These are phyloP conservation scores for Hoplodrina ambigua DNA, from an alignment of 2,888 invertebrate genomes.

Conservation along the genomic window DNA sequence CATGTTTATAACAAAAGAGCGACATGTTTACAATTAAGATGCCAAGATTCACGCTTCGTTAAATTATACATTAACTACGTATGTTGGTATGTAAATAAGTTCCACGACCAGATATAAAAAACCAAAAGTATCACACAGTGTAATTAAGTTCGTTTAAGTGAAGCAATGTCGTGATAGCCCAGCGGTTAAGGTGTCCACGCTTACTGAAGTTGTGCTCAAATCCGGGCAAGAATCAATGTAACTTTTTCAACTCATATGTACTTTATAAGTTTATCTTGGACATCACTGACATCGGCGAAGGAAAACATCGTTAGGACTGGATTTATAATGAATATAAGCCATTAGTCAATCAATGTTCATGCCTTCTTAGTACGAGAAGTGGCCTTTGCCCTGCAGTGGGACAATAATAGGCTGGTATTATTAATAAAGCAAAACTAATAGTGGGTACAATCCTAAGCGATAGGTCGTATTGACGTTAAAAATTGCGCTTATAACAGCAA, in stretches of 20 bases:
- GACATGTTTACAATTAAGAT: conserved; percentile 19
- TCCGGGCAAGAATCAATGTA: too few relatives aligned
- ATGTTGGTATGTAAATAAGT: conserved; percentile 10
- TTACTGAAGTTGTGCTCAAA: too few relatives aligned
- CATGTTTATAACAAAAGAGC: conserved; percentile 40
- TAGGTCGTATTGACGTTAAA: conserved; percentile 1
- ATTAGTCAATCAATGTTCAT: too few relatives aligned
- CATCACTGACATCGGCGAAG: too few relatives aligned
- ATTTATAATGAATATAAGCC: too few relatives aligned
- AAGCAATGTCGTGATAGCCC: neutral
- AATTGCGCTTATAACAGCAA: conserved; percentile 19
- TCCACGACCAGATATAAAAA: conserved; percentile 16
- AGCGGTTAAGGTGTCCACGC: too few relatives aligned
- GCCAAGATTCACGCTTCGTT: conserved; percentile 28
- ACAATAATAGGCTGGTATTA: too few relatives aligned
- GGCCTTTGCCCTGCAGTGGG: too few relatives aligned
- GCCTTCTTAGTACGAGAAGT: too few relatives aligned
- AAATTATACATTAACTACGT: conserved; percentile 17
- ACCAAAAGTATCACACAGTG: conserved; percentile 2
- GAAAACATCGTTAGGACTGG: too few relatives aligned
- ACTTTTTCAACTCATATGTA: too few relatives aligned
- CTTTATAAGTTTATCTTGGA: too few relatives aligned
- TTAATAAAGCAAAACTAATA: conserved; percentile 7
- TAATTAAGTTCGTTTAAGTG: conserved; percentile 13
- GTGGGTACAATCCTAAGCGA: conserved; percentile 13